Percentiles rank a stretch among this genome's conserved stretches.
These are phyloP conservation scores for Eurypyga helias DNA, from an alignment of 2,113 vertebrate genomes.

Conservation along the genomic window DNA sequence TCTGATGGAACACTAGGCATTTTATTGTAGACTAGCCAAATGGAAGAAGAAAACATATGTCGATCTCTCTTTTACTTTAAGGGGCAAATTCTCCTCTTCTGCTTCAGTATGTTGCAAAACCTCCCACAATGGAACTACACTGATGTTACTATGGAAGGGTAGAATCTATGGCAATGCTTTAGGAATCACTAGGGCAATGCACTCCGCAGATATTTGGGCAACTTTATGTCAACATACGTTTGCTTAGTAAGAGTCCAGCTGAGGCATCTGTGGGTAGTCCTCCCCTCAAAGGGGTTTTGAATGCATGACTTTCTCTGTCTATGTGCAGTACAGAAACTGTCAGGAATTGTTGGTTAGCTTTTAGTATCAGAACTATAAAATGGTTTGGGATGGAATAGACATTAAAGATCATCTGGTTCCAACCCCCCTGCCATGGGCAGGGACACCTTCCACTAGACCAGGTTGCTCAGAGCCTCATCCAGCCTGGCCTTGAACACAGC, in stretches of 20 bases:
- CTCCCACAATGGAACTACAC: neutral
- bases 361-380: neutral
- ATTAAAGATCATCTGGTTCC: no score
- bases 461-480: no score
- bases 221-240: conserved; percentile 27
- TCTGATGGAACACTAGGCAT: conserved; percentile 46
- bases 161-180: neutral
- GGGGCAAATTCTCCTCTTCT: conserved; percentile 31
- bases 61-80: conserved; percentile 33
- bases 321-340: neutral
- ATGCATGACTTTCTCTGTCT: neutral
- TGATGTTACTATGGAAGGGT: neutral
- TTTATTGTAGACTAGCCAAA: conserved; percentile 52
- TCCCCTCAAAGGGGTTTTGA: neutral
- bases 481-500: no score
- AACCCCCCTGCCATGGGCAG: no score
- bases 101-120: neutral
- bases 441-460: no score
- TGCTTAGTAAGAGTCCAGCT: conserved; percentile 31
- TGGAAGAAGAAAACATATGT: conserved; percentile 48
- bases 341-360: neutral
- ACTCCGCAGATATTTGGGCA: neutral
- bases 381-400: no score
- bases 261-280: neutral
- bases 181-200: neutral